A percentile compares a stretch with the other conserved stretches of the same genome.
Conservation (phyloP, 2,113 vertebrate genomes). For the Nothobranchius furzeri region DNA sequence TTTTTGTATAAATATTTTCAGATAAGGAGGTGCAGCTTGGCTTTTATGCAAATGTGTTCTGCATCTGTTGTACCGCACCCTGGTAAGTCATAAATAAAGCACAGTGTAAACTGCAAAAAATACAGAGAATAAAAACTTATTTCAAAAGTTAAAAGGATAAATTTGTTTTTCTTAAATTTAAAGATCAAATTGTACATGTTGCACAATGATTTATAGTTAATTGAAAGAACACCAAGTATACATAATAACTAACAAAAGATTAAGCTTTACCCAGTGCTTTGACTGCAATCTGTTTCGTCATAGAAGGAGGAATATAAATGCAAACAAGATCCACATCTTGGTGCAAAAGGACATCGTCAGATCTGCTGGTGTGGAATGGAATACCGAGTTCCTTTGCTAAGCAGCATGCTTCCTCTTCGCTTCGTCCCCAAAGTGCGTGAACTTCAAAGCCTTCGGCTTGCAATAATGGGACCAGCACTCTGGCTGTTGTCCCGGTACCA, state of each 20-base stretch:
- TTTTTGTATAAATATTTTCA: not conserved
- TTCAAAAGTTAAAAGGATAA: no score
- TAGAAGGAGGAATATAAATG: constrained; percentile 93
- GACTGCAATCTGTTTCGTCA: constrained; percentile 94
- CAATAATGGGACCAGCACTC: constrained; percentile 89
- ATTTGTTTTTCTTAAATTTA: no score
- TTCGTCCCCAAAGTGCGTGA: constrained; percentile 92
- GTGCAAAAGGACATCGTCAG: constrained; percentile 92
- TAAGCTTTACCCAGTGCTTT: constrained; percentile 91
- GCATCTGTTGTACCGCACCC: constrained; percentile 12
- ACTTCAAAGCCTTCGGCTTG: constrained; percentile 93
- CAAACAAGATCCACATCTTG: constrained; percentile 97
- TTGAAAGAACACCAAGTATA: not conserved
- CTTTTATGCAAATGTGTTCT: not conserved
- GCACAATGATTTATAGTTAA: not conserved
- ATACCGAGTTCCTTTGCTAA: constrained; percentile 91
- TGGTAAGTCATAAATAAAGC: not conserved
- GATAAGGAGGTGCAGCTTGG: not conserved
- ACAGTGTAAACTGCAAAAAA: not conserved
- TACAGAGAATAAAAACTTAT: not conserved
- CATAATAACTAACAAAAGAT: not conserved
- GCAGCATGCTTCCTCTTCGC: constrained; percentile 90
- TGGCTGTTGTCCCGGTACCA: constrained; percentile 92
- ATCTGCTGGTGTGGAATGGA: constrained; percentile 91
- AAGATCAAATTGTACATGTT: not conserved